Evolutionary conservation across 53 echinoderm and acorn worm genomes (phyloP).

Genomic region (Pentamera pediparva): DNA sequence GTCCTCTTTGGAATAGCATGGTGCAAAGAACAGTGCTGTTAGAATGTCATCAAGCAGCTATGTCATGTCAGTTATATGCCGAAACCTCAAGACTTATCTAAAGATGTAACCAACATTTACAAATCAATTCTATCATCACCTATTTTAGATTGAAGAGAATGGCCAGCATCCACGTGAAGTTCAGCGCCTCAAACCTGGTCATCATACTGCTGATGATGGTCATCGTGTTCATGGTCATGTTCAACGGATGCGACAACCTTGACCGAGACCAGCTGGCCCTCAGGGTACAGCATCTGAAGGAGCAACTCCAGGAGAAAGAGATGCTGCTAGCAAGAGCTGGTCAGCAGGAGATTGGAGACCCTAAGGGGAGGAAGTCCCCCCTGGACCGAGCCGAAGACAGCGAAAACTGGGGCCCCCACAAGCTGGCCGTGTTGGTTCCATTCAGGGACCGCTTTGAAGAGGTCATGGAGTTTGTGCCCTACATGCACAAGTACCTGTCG

Average conservation of each 20-base stretch:
- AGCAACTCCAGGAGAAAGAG: slow-evolving; percentile 42
- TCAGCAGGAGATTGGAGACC: background rate
- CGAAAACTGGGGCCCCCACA: slow-evolving; percentile 73
- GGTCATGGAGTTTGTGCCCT: slow-evolving; percentile 94
- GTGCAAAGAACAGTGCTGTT: no score
- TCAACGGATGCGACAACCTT: slow-evolving; percentile 56
- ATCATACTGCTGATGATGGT: background rate
- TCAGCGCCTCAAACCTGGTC: background rate
- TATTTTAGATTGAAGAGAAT: slow-evolving; percentile 2
- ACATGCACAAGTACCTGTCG: slow-evolving; percentile 81
- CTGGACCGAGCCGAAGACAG: slow-evolving; percentile 40
- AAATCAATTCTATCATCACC: background rate
- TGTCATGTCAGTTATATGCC: no score
- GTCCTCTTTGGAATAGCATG: no score
- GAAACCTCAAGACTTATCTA: no score
- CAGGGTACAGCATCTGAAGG: slow-evolving; percentile 47
- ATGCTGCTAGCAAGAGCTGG: slow-evolving; percentile 25
- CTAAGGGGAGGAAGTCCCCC: background rate
- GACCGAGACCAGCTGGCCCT: slow-evolving; percentile 49
- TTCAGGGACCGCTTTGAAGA: slow-evolving; percentile 95
- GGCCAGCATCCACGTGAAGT: slow-evolving; percentile 12
- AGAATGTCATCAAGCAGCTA: no score
- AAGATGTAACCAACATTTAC: background rate
- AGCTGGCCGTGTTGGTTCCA: slow-evolving; percentile 75
- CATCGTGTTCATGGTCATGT: slow-evolving; percentile 1